A percentile compares a stretch with the other conserved stretches of the same genome.
These are phyloP conservation scores for Heterodera schachtii DNA, from an alignment of 1,140 invertebrate species.

Conservation along the genomic window DNA sequence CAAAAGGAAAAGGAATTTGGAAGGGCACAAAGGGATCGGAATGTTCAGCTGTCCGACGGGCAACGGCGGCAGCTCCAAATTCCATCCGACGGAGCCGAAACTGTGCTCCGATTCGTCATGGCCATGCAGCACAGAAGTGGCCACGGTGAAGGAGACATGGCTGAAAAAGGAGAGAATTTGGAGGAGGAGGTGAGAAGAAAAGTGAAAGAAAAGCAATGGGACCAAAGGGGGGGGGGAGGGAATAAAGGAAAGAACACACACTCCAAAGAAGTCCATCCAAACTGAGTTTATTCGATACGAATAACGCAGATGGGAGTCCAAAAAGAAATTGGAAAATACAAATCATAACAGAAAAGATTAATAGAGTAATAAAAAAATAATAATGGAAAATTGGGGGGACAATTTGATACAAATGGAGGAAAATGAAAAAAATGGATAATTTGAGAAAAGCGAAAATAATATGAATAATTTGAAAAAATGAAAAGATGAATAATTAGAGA, in stretches of 20 bases:
- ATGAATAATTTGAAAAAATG: not conserved
- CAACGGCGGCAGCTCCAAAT: not conserved
- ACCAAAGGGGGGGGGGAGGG: no score
- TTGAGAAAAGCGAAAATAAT: not conserved
- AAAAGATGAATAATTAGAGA: not conserved
- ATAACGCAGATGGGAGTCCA: not conserved
- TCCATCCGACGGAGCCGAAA: not conserved
- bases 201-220: not conserved
- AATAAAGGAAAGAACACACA: not conserved
- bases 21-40: not conserved
- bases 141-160: slow-evolving; percentile 64
- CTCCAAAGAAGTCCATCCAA: not conserved
- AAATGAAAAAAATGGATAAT: not conserved
- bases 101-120: slow-evolving; percentile 30
- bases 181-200: not conserved
- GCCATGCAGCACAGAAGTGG: slow-evolving; percentile 70
- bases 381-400: not conserved
- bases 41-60: not conserved
- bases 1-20: not conserved
- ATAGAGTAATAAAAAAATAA: not conserved
- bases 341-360: not conserved
- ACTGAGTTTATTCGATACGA: slow-evolving; percentile 28
- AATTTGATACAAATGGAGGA: not conserved
- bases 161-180: slow-evolving; percentile 40
- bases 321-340: no score